Percentiles rank a stretch among this genome's conserved stretches.
Conservation (phyloP, 2,797 vertebrate genomes). For the Hipposideros larvatus region DNA sequence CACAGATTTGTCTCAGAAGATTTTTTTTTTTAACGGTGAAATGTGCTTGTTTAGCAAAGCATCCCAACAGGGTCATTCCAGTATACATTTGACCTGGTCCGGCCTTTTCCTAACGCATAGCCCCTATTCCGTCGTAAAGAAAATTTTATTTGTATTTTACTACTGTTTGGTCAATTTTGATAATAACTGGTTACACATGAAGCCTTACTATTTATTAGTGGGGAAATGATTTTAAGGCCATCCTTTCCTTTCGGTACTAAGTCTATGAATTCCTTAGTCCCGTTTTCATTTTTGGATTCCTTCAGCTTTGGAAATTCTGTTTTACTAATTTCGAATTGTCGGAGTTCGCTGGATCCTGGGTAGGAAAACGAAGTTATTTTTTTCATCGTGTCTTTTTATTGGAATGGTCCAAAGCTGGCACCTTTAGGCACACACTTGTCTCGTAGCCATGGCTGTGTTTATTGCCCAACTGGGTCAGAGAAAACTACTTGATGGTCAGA, state of each 20-base stretch:
- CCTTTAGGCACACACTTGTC: constrained; percentile 37
- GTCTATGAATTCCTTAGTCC: constrained; percentile 51
- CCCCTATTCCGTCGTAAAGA: constrained; percentile 67
- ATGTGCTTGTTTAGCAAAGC: constrained; percentile 64
- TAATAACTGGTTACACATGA: constrained; percentile 71
- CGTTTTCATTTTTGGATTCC: constrained; percentile 61
- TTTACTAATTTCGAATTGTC: constrained; percentile 72
- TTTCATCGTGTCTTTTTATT: constrained; percentile 54
- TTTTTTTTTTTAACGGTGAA: constrained; percentile 62
- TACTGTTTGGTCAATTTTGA: constrained; percentile 74
- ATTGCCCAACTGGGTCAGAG: neutral
- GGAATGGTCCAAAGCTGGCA: constrained; percentile 49
- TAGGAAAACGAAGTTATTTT: constrained; percentile 12
- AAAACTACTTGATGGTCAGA: constrained; percentile 37
- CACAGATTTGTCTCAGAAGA: constrained; percentile 54
- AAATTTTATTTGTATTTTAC: constrained; percentile 76
- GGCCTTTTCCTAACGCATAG: constrained; percentile 52
- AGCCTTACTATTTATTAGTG: constrained; percentile 67
- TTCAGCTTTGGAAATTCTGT: constrained; percentile 64
- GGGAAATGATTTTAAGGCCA: constrained; percentile 69
- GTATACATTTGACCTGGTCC: constrained; percentile 3
- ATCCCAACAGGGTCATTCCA: constrained; percentile 59
- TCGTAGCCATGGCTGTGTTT: constrained; percentile 60
- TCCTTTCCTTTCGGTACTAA: constrained; percentile 29
- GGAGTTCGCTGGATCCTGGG: neutral